phyloP scores from a whole-genome alignment of 2,113 vertebrate genomes.

The Pongo pygmaeus region DNA sequence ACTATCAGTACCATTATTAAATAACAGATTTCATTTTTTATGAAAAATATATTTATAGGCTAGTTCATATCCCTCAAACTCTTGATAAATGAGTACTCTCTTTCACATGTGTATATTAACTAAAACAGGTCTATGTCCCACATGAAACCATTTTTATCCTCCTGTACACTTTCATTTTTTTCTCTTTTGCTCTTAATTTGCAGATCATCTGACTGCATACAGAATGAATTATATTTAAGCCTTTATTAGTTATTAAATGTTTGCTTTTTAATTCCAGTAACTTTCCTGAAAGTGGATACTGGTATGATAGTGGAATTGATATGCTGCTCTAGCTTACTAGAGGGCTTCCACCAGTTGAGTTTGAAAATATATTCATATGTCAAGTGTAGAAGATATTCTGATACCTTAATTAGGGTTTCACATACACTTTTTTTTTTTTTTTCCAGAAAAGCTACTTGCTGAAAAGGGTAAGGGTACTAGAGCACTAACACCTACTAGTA shows the following conservation, averaged over 20 bases:
- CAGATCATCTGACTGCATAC: not conserved
- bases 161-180: not conserved
- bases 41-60: not conserved
- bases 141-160: not conserved
- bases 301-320: constrained; percentile 63
- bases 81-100: not conserved
- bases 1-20: not conserved
- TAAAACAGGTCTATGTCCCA: not conserved
- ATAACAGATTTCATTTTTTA: not conserved
- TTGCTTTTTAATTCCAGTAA: constrained; percentile 65
- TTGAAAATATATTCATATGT: constrained; percentile 50
- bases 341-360: constrained; percentile 30
- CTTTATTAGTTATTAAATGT: constrained; percentile 34
- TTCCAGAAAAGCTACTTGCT: not conserved
- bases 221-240: not conserved
- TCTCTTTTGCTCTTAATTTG: not conserved
- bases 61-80: not conserved
- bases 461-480: not conserved
- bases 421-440: not conserved
- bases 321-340: constrained; percentile 49
- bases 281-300: constrained; percentile 72
- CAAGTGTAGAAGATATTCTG: not conserved
- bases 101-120: not conserved
- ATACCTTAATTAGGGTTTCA: not conserved
- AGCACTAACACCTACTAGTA: not conserved